Evolutionary conservation across 1,140 invertebrate species (phyloP), one percentile per base, ranked within the genome.

Genomic region (Calliphora vicina): DNA sequence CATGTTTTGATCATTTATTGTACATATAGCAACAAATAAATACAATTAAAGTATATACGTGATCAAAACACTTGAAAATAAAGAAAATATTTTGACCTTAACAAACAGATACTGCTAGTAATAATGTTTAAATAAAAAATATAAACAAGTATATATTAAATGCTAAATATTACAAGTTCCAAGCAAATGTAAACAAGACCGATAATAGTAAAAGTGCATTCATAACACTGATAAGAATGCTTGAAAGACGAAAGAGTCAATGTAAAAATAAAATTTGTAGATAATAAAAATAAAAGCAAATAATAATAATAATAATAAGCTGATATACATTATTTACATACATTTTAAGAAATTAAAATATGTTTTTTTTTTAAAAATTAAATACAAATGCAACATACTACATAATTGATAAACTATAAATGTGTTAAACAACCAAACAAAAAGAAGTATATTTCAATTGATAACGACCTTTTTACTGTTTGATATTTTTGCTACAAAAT

Each of bases 11-110:
- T n/a, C n/a, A n/a, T n/a, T n/a, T n/a, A n/a, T n/a, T 35, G 29
- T 35, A 35, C 8, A 35, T 35, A 8, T 35, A 35, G 6, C 6
- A n/a, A n/a, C 10, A 35, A 8, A 35, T 35, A 10, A 35, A 2
- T 35, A 8, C 35, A 35, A 35, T 35, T 35, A 10, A 35, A 35
- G 35, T 10, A 35, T 2, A 10, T 67, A 67, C 61, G 61, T 67
- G 61, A 67, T 67, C 61, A 67, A 5, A 67, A 23, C 15, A 17
- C 50, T 57, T 67, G n/a, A 67, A 67, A 67, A 20, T 67, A 23
- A 67, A 67, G 61, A 67, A 25, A 67, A 67, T 67, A 20, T 10
- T 50, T 67, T 67, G 61, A 67, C 61, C 61, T 67, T 67, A 67
- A 67, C 1, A 67, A 67, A 67, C n/a, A 67, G 17, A 50, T n/a